Evolutionary conservation across 2,888 invertebrate species (phyloP).

Genomic region (Volucella bombylans): DNA sequence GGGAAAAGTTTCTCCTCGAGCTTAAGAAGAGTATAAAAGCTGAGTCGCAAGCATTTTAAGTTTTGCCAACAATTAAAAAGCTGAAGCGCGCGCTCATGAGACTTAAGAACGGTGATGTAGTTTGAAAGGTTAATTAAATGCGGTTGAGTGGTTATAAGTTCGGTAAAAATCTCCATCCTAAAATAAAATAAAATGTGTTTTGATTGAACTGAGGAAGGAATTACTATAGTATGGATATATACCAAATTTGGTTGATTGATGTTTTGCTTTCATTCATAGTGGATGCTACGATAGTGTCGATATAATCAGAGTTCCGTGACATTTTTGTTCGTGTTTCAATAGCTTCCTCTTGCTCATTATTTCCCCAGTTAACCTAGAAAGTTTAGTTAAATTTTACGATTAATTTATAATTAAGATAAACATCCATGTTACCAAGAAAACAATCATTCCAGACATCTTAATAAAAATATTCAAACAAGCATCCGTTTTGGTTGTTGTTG

Average conservation of each 20-base stretch:
- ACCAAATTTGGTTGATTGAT: constrained; percentile 79
- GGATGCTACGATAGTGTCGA: constrained; percentile 77
- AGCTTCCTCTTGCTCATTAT: constrained; percentile 49
- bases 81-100: constrained; percentile 74
- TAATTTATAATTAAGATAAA: background rate
- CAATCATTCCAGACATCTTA: constrained; percentile 77
- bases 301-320: constrained; percentile 73
- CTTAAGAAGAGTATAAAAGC: constrained; percentile 75
- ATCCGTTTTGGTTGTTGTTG: constrained; percentile 74
- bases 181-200: background rate
- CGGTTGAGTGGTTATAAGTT: constrained; percentile 76
- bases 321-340: constrained; percentile 76
- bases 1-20: constrained; percentile 74
- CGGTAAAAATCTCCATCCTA: constrained; percentile 79
- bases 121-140: constrained; percentile 77
- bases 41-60: constrained; percentile 76
- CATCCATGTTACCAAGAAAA: constrained; percentile 77
- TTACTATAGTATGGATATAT: constrained; percentile 14
- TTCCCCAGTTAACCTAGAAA: constrained; percentile 77
- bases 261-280: constrained; percentile 59
- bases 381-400: background rate
- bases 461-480: constrained; percentile 76
- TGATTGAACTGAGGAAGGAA: background rate
- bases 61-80: constrained; percentile 76
- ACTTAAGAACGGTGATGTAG: constrained; percentile 75